These are phyloP conservation scores for Lissocephala sabroskyi DNA, from an alignment of 2,888 invertebrate genomes.

Conservation along the genomic window DNA sequence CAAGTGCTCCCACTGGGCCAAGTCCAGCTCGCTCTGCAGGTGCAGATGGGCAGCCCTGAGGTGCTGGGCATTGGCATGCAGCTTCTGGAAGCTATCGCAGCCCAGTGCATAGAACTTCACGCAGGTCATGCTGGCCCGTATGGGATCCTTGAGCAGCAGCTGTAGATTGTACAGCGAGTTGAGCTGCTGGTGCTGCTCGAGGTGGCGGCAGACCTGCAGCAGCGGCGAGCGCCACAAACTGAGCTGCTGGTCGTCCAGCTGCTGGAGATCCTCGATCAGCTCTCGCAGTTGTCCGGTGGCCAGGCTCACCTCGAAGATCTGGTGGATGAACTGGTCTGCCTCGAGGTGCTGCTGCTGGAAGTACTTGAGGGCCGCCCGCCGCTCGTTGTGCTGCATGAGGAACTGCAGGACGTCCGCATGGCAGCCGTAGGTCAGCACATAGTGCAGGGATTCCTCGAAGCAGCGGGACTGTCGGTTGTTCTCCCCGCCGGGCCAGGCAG, in stretches of 20 bases:
- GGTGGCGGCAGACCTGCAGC: slow-evolving; percentile 79
- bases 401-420: slow-evolving; percentile 83
- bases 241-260: slow-evolving; percentile 80
- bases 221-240: slow-evolving; percentile 82
- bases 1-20: slow-evolving; percentile 75
- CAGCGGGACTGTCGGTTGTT: slow-evolving; percentile 69
- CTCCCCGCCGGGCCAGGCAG: slow-evolving; percentile 36
- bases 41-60: slow-evolving; percentile 78
- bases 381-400: slow-evolving; percentile 81
- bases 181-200: slow-evolving; percentile 80
- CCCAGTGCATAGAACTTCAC: slow-evolving; percentile 82
- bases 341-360: slow-evolving; percentile 80
- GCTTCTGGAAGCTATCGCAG: slow-evolving; percentile 75
- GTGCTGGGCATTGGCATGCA: slow-evolving; percentile 74
- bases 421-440: slow-evolving; percentile 85
- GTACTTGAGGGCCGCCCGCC: slow-evolving; percentile 80
- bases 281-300: slow-evolving; percentile 77
- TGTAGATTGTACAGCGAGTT: slow-evolving; percentile 85
- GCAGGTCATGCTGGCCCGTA: slow-evolving; percentile 86
- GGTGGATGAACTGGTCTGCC: slow-evolving; percentile 81
- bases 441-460: slow-evolving; percentile 87
- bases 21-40: slow-evolving; percentile 77
- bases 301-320: slow-evolving; percentile 80
- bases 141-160: slow-evolving; percentile 80
- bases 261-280: slow-evolving; percentile 78